Percentiles rank a stretch among this genome's conserved stretches.
Conservation (phyloP, 2,113 vertebrate genomes). For the Ornithorhynchus anatinus region DNA sequence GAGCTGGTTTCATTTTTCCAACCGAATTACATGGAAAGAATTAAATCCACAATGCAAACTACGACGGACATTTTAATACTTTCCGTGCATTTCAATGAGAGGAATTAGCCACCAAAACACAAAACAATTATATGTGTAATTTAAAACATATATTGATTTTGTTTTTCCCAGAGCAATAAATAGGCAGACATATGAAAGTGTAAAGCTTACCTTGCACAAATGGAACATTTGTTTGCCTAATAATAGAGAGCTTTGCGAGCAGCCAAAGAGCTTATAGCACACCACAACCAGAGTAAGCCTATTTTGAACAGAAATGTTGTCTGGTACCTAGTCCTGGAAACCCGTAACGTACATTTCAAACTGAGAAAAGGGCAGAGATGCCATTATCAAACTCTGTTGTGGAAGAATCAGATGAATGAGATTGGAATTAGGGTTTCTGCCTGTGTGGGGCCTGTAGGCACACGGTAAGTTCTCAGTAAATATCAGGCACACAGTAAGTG, state of each 20-base stretch:
- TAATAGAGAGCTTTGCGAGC: no score
- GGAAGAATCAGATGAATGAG: no score
- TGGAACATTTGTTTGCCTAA: not conserved
- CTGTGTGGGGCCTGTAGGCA: no score
- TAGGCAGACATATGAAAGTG: not conserved
- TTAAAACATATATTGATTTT: conserved; percentile 36
- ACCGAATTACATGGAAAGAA: conserved; percentile 34
- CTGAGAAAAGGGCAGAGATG: no score
- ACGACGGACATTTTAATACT: conserved; percentile 47
- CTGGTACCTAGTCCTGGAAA: no score
- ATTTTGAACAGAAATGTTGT: no score
- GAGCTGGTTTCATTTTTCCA: conserved; percentile 42
- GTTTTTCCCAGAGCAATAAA: not conserved
- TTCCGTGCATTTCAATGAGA: conserved; percentile 26
- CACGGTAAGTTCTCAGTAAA: no score
- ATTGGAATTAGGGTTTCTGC: no score
- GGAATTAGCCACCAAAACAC: conserved; percentile 49
- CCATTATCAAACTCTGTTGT: no score
- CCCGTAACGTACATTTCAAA: no score
- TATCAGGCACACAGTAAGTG: no score
- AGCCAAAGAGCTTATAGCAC: not conserved
- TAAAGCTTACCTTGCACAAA: not conserved
- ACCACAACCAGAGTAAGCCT: conserved; percentile 21
- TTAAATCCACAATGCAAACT: conserved; percentile 52
- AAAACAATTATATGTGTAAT: conserved; percentile 55